Evolutionary conservation across 2,113 vertebrate genomes (phyloP).

Genomic region (Clarias gariepinus): DNA sequence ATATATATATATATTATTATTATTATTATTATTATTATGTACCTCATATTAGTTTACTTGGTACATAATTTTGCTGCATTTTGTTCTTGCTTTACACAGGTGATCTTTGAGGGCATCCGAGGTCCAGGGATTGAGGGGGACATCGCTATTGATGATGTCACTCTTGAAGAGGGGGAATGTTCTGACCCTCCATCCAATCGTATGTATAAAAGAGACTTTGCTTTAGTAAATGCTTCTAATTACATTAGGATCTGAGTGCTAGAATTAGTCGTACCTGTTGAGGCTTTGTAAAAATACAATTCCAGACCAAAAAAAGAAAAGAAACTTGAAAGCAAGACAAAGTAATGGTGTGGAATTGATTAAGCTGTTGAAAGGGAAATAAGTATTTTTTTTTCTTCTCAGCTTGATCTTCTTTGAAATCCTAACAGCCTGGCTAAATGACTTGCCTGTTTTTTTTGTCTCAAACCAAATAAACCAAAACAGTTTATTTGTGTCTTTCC

Average conservation of each 20-base stretch:
- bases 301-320: slow-evolving; percentile 57
- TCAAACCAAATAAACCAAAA: not conserved
- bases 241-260: slow-evolving; percentile 54
- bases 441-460: not conserved
- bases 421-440: slow-evolving; percentile 3
- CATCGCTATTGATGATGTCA: slow-evolving; percentile 96
- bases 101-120: slow-evolving; percentile 92
- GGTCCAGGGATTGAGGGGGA: slow-evolving; percentile 96
- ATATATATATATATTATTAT: no score
- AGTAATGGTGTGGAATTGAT: slow-evolving; percentile 64
- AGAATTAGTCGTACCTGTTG: slow-evolving; percentile 50
- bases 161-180: slow-evolving; percentile 94
- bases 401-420: slow-evolving; percentile 40
- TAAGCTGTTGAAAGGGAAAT: slow-evolving; percentile 51
- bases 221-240: slow-evolving; percentile 61
- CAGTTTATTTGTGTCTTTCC: not conserved
- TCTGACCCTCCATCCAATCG: slow-evolving; percentile 85
- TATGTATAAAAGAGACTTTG: slow-evolving; percentile 65
- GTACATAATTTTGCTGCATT: not conserved
- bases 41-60: no score
- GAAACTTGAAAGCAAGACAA: slow-evolving; percentile 54
- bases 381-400: slow-evolving; percentile 36
- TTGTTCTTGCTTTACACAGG: slow-evolving; percentile 64
- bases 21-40: no score
- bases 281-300: slow-evolving; percentile 59